A percentile compares a stretch with the other conserved stretches of the same genome.
These are phyloP conservation scores for Protophormia terraenovae DNA, from an alignment of 2,888 invertebrate genomes.

Conservation along the genomic window DNA sequence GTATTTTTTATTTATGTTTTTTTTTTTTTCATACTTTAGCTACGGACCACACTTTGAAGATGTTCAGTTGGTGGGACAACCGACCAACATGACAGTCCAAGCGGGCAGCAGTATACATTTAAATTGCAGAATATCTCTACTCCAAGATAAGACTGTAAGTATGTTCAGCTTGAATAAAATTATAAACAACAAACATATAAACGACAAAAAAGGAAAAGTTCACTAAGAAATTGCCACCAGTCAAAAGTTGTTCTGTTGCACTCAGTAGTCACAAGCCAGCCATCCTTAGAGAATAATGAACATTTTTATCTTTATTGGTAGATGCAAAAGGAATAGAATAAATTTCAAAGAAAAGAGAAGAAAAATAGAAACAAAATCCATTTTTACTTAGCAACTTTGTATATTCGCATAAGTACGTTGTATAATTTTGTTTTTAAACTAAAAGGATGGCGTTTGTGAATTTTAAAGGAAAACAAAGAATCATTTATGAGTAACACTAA, in stretches of 20 bases:
- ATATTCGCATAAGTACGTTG: not conserved
- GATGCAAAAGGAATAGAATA: slow-evolving; percentile 11
- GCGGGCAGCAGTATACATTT: slow-evolving; percentile 87
- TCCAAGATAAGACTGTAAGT: slow-evolving; percentile 89
- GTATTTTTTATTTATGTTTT: not conserved
- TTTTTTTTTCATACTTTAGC: slow-evolving; percentile 75
- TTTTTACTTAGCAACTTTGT: not conserved
- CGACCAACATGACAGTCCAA: slow-evolving; percentile 88
- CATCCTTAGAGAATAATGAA: not conserved
- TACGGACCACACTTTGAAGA: slow-evolving; percentile 89
- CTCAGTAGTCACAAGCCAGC: not conserved
- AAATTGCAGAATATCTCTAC: slow-evolving; percentile 88
- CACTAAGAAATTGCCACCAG: slow-evolving; percentile 10
- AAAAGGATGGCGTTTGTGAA: slow-evolving; percentile 6
- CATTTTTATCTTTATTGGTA: slow-evolving; percentile 21
- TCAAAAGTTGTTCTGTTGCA: not conserved
- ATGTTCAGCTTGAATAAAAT: slow-evolving; percentile 9
- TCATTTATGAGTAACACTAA: not conserved
- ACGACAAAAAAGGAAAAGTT: not conserved
- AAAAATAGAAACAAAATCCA: not conserved
- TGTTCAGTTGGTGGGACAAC: slow-evolving; percentile 83
- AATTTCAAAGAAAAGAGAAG: not conserved
- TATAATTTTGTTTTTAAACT: not conserved
- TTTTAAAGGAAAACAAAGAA: not conserved
- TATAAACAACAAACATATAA: not conserved